Base-by-base conservation (phyloP, 2,797 vertebrate species). In the Crocidura indochinensis region DNA sequence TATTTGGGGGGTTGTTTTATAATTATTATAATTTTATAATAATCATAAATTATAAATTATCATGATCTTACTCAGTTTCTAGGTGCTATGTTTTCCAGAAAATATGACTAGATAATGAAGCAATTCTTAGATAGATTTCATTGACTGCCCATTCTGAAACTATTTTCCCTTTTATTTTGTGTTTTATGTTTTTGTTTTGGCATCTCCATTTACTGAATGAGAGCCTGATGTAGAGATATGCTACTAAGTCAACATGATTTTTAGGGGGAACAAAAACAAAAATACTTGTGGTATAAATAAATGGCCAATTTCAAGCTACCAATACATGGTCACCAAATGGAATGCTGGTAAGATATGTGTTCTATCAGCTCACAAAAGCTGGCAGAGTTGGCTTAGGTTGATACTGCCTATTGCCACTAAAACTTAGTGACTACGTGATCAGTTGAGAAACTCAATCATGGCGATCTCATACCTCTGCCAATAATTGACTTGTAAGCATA, bases 1-100 rank as follows among this genome's bases (percentile, higher is more conserved):
- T 71, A 73, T 3, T n/a, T 74, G 53, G 56, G 9, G 38, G 38
- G 38, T 38, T 38, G 38, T 2, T 71, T 80, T n/a, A n/a, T n/a
- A n/a, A n/a, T n/a, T n/a, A n/a, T n/a, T n/a, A n/a, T n/a, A n/a
- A n/a, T n/a, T n/a, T n/a, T n/a, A n/a, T n/a, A n/a, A n/a, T n/a
- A n/a, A n/a, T n/a, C n/a, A n/a, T n/a, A n/a, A n/a, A 47, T 65
- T 71, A 8, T 51, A 65, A 47, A 6, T 65, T 38, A 2, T 56
- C 87, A 83, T 24, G 38, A 4, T 72, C 14, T 90, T 53, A 38
- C 10, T 80, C 71, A 67, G 78, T 72, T 20, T 65, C 38, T 9
- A 26, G 69, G 31, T 27, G 51, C 73, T 53, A 2, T 67, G 38
- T 27, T 94, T 85, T 93, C 83, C 65, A 19, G 47, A 87, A 60